Evolutionary conservation across 2,888 invertebrate species (phyloP), one percentile per base, ranked within the genome.

Genomic region (Eupeodes luniger): DNA sequence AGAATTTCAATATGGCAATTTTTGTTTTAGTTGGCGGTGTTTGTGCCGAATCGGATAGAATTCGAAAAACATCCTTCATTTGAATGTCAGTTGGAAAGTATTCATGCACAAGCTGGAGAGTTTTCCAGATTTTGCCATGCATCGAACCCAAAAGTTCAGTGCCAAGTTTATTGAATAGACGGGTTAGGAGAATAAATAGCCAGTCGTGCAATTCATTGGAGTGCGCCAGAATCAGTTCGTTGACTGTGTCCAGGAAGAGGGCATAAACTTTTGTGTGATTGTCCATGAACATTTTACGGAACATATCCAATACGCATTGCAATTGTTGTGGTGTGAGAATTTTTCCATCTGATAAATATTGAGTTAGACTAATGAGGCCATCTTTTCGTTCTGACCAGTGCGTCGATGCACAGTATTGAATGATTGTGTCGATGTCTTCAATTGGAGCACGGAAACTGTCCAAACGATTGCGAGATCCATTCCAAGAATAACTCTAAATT

Each of bases 221-320:
- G 94, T 99, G 98, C 55, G 96, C 96, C 87, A 96, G 94, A 77
- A 99, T 96, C 91, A 99, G 95, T 92, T 98, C 98, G 91, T 97
- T 97, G 57, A 99, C 95, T 0, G 98, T 97, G 92, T 99, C 99
- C 92, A 99, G 94, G 93, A 99, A 98, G 85, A 99, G 94, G 67
- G 97, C 97, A 94, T 99, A 97, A 90, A 98, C 98, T 94, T 98
- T 97, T 91, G 98, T 96, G 94, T 99, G 98, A 4, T 98, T 97
- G 94, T 99, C 99, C 95, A 98, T 98, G 93, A 99, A 99, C 98
- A 99, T 98, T 94, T 98, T 97, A 88, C 98, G 97, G 92, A 99
- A 97, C 88, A 98, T 96, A 91, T 99, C 99, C 0, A 98, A 97
- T n/a, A 98, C 96, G 90, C 97, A 96, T 87, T 96, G 95, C 90